phyloP scores from a whole-genome alignment of 1,140 invertebrate species.

The Patella vulgata region DNA sequence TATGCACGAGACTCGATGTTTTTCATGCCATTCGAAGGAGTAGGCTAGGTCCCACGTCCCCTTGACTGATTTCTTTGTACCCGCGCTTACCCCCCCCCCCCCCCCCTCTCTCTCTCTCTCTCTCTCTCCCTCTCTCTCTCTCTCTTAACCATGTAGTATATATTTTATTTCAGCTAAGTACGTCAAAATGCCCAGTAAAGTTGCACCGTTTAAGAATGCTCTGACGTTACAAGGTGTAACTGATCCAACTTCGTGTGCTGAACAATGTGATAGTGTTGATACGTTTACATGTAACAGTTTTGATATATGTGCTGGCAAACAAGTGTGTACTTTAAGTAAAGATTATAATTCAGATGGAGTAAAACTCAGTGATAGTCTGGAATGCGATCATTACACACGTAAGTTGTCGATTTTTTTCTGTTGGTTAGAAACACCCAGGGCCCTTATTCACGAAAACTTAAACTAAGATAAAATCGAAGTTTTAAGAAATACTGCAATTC shows the following conservation, averaged over 20 bases:
- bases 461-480: neutral
- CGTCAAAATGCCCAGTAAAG: conserved; percentile 12
- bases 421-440: neutral
- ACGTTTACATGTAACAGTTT: conserved; percentile 34
- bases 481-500: neutral
- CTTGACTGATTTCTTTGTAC: no score
- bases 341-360: conserved; percentile 13
- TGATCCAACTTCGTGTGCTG: conserved; percentile 19
- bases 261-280: conserved; percentile 10
- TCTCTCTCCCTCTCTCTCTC: no score
- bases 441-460: neutral
- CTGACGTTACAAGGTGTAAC: conserved; percentile 1
- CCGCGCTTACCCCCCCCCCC: no score
- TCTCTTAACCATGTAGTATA: no score
- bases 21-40: no score
- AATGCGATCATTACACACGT: conserved; percentile 40
- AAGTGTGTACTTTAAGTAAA: conserved; percentile 31
- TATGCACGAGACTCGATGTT: no score
- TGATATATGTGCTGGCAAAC: conserved; percentile 30
- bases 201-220: conserved; percentile 24
- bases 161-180: conserved; percentile 17
- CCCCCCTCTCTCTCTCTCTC: no score
- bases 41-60: no score
- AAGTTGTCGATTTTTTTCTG: conserved; percentile 8
- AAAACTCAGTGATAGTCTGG: conserved; percentile 1